Base-by-base conservation (phyloP, 2,888 invertebrate genomes). In the Acanthopleura granulata region DNA sequence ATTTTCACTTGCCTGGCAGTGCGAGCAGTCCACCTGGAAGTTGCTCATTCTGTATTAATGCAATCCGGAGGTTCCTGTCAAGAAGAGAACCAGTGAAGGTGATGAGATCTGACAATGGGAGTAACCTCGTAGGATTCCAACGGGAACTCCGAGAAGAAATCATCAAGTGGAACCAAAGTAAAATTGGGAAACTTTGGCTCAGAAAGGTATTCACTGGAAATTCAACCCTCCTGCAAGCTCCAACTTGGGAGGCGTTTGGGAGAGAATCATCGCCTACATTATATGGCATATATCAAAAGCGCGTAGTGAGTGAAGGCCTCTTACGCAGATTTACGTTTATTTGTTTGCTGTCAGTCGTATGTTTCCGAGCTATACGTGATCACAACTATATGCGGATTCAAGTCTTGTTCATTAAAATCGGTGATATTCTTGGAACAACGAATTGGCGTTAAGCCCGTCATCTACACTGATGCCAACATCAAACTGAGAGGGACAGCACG, bases 171-270 rank as follows among this genome's bases (percentile, higher is more conserved):
- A 77, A 81, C 62, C 22, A 27, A 18, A 40, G 50, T 4, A 50
- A 74, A 16, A 78, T 80, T 30, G 18, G 49, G 15, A 49, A 15
- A 51, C 66, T 51, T 49, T 79, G 51, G 3, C 70, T n/a, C 75
- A 78, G 40, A 74, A 73, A 16, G 51, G 50, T 22, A 76, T 82
- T 27, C 30, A 62, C 15, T 82, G 78, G 78, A 50, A 75, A 29
- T 80, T 78, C 49, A 81, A 80, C 50, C 79, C 76, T 14, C 80
- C 81, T 25, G n/a, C 72, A n/a, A 76, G 73, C 0, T 79, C 77
- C 3, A 79, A 81, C 30, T 70, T 74, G 25, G 78, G 79, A 16
- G 79, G 81, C n/a, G 72, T 79, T 14, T 81, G 79, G 78, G 79
- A 81, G 75, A 49, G 81, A 50, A 50, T 76, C 25, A 80, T 80